A percentile compares a stretch with the other conserved stretches of the same genome.
phyloP scores from a whole-genome alignment of 1,140 invertebrate species.

The Metopolophium dirhodum region DNA sequence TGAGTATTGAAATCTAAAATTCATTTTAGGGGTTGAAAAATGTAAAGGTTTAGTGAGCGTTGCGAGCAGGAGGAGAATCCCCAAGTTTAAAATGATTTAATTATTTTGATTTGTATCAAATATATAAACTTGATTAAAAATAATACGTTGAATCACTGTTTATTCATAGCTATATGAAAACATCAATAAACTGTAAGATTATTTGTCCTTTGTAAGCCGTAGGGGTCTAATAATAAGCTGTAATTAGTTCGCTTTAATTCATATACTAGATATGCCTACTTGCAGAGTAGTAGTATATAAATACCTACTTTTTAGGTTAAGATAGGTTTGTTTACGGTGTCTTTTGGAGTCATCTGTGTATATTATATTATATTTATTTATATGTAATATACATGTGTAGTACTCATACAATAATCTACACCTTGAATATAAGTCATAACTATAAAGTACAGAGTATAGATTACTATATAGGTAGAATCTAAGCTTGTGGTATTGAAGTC shows the following conservation, averaged over 20 bases:
- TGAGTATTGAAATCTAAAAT: background rate
- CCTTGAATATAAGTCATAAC: background rate
- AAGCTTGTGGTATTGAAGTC: constrained; percentile 12
- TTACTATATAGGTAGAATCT: background rate
- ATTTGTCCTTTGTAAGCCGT: background rate
- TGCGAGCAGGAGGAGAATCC: background rate
- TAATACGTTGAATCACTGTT: background rate
- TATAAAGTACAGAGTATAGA: too few relatives aligned
- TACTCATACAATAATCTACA: background rate
- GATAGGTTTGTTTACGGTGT: background rate
- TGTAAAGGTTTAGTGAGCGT: background rate
- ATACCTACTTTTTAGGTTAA: background rate
- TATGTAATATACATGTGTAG: background rate
- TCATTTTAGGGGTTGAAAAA: background rate
- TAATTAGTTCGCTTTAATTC: background rate
- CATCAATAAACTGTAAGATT: background rate
- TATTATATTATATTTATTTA: background rate
- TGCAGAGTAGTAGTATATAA: background rate
- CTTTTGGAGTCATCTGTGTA: background rate
- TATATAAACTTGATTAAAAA: background rate
- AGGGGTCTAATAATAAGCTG: background rate
- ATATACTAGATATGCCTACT: background rate
- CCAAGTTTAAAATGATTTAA: background rate
- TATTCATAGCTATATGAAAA: background rate
- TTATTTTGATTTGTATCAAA: background rate